Percentiles rank a stretch among this genome's conserved stretches.
phyloP scores from a whole-genome alignment of 2,888 invertebrate species.

The Bimastos eiseni region DNA sequence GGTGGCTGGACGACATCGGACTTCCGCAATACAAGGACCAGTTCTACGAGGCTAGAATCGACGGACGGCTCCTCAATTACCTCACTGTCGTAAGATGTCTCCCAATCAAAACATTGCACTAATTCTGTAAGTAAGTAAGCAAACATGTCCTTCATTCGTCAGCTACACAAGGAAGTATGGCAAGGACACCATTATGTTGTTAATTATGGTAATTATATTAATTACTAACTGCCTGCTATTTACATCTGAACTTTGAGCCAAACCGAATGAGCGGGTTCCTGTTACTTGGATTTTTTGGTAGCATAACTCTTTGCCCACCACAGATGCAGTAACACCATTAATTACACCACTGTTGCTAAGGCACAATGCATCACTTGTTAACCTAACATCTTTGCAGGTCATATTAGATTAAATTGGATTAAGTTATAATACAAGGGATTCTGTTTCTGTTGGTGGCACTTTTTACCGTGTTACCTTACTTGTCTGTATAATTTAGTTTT shows the following conservation, averaged over 20 bases:
- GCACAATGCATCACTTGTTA: not conserved
- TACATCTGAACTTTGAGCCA: too few relatives aligned
- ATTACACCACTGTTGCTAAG: too few relatives aligned
- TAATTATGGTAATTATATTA: too few relatives aligned
- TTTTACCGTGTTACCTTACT: not conserved
- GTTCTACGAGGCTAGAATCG: slow-evolving; percentile 79
- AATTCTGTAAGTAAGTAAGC: not conserved
- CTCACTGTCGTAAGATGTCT: slow-evolving; percentile 73
- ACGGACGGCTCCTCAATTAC: slow-evolving; percentile 86
- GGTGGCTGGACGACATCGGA: slow-evolving; percentile 95
- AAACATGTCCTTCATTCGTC: too few relatives aligned
- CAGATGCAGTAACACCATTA: too few relatives aligned
- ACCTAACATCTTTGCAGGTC: not conserved
- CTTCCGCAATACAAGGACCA: slow-evolving; percentile 91
- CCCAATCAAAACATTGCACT: not conserved
- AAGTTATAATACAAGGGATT: not conserved
- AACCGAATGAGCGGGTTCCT: not conserved
- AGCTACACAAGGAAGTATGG: too few relatives aligned
- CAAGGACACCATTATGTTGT: too few relatives aligned
- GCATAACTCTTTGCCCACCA: too few relatives aligned
- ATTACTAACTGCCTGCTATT: too few relatives aligned
- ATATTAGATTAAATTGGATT: not conserved
- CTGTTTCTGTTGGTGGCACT: too few relatives aligned
- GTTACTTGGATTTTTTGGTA: not conserved
- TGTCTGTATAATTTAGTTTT: not conserved